These are phyloP conservation scores for Solenodon paradoxus DNA, from an alignment of 2,113 vertebrate genomes.

Conservation along the genomic window DNA sequence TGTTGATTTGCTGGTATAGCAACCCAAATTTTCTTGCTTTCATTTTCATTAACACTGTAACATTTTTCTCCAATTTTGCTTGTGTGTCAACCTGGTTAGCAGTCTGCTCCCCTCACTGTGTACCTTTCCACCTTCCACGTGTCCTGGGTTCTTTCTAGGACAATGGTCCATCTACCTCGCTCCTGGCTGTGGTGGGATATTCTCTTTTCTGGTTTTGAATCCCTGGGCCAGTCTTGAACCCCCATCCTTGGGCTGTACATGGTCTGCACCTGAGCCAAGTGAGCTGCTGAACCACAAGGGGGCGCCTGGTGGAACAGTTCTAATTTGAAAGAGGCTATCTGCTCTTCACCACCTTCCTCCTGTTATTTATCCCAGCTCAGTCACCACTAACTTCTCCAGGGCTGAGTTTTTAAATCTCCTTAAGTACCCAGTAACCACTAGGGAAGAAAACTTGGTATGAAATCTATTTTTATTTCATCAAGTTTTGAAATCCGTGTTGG, in stretches of 20 bases:
- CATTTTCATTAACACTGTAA: fast-evolving
- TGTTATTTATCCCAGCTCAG: background rate
- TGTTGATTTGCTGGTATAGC: background rate
- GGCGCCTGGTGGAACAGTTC: no score
- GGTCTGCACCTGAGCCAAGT: no score
- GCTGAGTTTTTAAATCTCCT: background rate
- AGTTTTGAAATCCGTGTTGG: constrained; percentile 12
- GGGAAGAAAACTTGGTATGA: background rate
- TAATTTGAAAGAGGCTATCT: background rate
- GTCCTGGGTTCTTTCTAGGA: background rate
- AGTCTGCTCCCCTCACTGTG: background rate
- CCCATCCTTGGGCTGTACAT: no score
- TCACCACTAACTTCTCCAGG: background rate
- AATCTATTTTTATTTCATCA: background rate
- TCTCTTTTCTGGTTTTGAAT: no score
- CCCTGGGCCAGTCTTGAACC: no score
- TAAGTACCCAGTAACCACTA: background rate
- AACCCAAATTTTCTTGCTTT: background rate
- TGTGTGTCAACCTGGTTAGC: background rate
- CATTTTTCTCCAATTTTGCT: background rate
- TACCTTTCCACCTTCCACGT: background rate
- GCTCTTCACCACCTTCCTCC: background rate
- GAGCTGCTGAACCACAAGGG: no score
- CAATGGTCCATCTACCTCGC: fast-evolving
- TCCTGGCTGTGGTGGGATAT: background rate